Base-by-base conservation (phyloP, 2,797 vertebrate genomes). In the Hoplostethus atlanticus region DNA sequence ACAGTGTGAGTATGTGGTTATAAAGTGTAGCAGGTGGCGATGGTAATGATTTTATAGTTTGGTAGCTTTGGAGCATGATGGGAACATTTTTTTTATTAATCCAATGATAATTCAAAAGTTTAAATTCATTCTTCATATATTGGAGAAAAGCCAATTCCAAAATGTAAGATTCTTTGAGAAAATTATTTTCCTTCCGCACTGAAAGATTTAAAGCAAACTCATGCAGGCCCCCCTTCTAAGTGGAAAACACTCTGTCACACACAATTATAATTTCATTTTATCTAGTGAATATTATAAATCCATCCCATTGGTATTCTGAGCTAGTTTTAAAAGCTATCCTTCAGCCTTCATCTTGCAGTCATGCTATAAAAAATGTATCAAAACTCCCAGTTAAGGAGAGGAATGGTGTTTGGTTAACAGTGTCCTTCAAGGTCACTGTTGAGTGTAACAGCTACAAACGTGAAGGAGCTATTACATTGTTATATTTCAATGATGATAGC, bases 301-400 rank as follows among this genome's bases (percentile, higher is more conserved):
- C 38, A 21, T 58, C 64, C 58, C 76, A 87, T 88, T 91, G 77
- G 74, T 83, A 85, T 87, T 85, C 80, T 15, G 42, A 64, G 55
- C 40, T 31, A 6, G 76, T 81, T 82, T 82, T 75, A 71, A 80
- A 85, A 87, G 63, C 79, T 66, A 83, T 81, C 67, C 59, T 64
- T 81, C 76, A 80, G 81, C 73, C 64, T 84, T 85, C 79, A 85
- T 85, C 76, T 77, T 47, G 65, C 78, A 84, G 73, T 76, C 68
- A 68, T 79, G 71, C 74, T 63, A 77, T 89, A 63, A 89, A 90
- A 90, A 77, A 86, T 87, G 76, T 54, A 87, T 87, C 60, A 66
- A 57, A 70, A 65, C 66, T 81, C 38, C 25, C 51, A 69, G 64
- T 85, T 85, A 88, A 79, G 64, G 12, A 71, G 34, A 69, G 17